Evolutionary conservation across 2,113 vertebrate species (phyloP).

Genomic region (Corythoichthys haematopterus): DNA sequence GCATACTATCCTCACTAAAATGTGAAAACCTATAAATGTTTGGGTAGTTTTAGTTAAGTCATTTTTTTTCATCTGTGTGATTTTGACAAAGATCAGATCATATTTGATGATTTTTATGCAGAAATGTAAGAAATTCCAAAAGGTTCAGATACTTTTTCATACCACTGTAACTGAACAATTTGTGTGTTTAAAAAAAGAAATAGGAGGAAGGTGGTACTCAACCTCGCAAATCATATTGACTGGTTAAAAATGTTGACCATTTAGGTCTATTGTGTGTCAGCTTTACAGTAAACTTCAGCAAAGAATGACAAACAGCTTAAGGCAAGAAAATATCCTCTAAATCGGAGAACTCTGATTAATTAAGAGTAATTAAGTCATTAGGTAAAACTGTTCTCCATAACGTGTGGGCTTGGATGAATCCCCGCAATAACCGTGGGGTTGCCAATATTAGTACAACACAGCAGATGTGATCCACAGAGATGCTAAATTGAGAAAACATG

Average conservation of each 20-base stretch:
- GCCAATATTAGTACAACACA: not conserved
- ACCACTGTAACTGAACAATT: too few relatives aligned
- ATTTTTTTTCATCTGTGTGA: too few relatives aligned
- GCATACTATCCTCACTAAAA: too few relatives aligned
- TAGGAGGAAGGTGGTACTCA: too few relatives aligned
- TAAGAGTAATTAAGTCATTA: not conserved
- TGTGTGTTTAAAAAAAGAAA: too few relatives aligned
- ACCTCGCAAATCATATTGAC: not conserved
- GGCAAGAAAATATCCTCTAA: not conserved
- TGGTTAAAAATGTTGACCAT: not conserved
- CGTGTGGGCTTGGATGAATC: not conserved
- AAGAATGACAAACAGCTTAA: not conserved
- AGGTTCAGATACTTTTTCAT: too few relatives aligned
- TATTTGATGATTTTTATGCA: too few relatives aligned
- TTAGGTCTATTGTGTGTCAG: not conserved
- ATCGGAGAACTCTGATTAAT: not conserved
- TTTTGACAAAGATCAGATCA: too few relatives aligned
- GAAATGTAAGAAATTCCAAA: too few relatives aligned
- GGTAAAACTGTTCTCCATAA: not conserved
- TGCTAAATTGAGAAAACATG: not conserved
- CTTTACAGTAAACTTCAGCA: not conserved
- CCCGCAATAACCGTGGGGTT: not conserved
- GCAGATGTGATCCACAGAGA: not conserved
- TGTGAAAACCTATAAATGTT: too few relatives aligned
- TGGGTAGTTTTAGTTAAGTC: too few relatives aligned